These are phyloP conservation scores for Druceiella hillmani DNA, from an alignment of 2,888 invertebrate genomes.

Conservation along the genomic window DNA sequence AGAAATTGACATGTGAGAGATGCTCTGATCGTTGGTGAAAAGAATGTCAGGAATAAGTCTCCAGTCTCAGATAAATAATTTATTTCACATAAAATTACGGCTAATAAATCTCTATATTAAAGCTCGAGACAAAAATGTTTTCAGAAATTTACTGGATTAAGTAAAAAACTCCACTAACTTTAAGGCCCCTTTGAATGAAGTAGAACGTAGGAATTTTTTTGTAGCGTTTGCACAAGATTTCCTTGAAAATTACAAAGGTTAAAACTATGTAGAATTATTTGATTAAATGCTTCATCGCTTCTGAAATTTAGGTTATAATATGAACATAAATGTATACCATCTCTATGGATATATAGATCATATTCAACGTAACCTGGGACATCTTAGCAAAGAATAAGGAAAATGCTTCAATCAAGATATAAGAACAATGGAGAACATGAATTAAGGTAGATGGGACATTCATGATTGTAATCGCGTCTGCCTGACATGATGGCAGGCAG, in stretches of 20 bases:
- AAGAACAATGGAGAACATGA: neutral
- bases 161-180: conserved; percentile 3
- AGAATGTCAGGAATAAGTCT: neutral
- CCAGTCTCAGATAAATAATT: neutral
- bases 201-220: conserved; percentile 9
- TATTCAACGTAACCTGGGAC: too few species aligned
- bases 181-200: conserved; percentile 4
- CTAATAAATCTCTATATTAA: too few species aligned
- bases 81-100: neutral
- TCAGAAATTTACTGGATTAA: conserved; percentile 16
- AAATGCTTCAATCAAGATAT: too few species aligned
- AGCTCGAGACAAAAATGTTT: neutral
- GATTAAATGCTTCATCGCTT: neutral
- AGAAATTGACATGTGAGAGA: too few species aligned
- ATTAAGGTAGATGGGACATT: too few species aligned
- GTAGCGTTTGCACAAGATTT: conserved; percentile 6
- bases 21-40: conserved; percentile 2
- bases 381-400: too few species aligned
- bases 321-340: neutral
- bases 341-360: neutral
- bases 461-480: neutral
- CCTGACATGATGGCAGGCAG: neutral
- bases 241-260: conserved; percentile 2
- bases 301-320: neutral
- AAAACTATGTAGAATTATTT: conserved; percentile 2